Percentiles rank a stretch among this genome's conserved stretches.
These are phyloP conservation scores for Bombus turneri DNA, from an alignment of 1,140 invertebrate genomes.

Conservation along the genomic window DNA sequence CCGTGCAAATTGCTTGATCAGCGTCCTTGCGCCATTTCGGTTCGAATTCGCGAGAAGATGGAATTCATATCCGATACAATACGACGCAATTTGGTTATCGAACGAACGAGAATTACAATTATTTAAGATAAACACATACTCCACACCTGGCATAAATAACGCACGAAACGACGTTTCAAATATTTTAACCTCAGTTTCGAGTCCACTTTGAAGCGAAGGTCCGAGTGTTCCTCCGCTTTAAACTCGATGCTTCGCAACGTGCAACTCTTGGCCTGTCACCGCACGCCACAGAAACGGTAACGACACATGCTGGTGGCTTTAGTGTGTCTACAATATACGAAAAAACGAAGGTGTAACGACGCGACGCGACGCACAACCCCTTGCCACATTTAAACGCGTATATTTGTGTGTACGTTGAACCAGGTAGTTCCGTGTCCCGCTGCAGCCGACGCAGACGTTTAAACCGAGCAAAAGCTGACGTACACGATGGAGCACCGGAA, in stretches of 20 bases:
- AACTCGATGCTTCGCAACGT: conserved; percentile 65
- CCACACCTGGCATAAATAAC: conserved; percentile 43
- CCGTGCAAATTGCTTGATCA: not conserved
- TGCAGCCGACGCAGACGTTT: conserved; percentile 40
- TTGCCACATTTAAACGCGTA: not conserved
- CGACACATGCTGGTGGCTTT: not conserved
- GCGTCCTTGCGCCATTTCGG: not conserved
- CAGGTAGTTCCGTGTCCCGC: not conserved
- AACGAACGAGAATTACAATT: not conserved
- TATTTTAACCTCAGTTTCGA: conserved; percentile 57
- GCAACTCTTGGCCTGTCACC: conserved; percentile 33
- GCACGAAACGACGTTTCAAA: conserved; percentile 43
- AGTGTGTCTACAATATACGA: too few relatives aligned
- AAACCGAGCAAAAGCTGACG: not conserved
- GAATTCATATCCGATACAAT: too few relatives aligned
- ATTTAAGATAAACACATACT: conserved; percentile 42
- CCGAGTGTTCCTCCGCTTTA: conserved; percentile 51
- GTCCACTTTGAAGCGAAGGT: conserved; percentile 48
- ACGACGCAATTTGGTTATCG: too few relatives aligned
- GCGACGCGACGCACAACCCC: not conserved
- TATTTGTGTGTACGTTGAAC: not conserved
- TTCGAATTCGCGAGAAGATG: too few relatives aligned
- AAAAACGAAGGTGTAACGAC: not conserved
- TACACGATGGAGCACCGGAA: not conserved
- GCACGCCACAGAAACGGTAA: not conserved